Evolutionary conservation across 2,113 vertebrate genomes (phyloP).

Genomic region (Helogale parvula): DNA sequence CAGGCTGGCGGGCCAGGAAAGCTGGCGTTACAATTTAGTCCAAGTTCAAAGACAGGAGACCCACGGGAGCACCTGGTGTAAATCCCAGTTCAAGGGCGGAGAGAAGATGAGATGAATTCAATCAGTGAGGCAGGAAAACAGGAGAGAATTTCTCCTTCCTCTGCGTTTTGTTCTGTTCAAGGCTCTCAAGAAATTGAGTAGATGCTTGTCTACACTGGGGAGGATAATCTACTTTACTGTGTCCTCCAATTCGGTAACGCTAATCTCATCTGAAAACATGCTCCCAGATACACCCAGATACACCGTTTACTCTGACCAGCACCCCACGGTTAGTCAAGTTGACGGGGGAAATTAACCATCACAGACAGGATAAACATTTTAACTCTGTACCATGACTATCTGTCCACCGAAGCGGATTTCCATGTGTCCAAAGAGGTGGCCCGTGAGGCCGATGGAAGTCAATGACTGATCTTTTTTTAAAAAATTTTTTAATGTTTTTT

Average conservation of each 20-base stretch:
- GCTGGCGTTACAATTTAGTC: neutral
- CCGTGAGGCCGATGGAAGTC: neutral
- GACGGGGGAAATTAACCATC: neutral
- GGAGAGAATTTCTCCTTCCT: neutral
- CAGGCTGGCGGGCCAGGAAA: neutral
- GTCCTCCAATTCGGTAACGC: neutral
- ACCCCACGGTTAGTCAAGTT: neutral
- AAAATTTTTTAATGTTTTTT: too few relatives aligned
- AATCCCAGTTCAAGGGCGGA: neutral
- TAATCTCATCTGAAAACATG: neutral
- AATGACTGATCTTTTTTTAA: neutral
- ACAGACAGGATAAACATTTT: neutral
- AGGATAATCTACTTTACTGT: neutral
- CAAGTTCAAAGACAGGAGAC: neutral
- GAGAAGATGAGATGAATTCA: neutral
- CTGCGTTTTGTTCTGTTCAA: neutral
- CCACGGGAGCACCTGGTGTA: neutral
- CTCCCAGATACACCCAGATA: neutral
- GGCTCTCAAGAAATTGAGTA: neutral
- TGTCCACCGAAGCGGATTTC: neutral
- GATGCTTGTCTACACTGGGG: accelerated
- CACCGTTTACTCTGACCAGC: neutral
- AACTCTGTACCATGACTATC: neutral
- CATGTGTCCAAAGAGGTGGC: neutral
- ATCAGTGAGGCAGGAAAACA: neutral